These are phyloP conservation scores for Pasiphila rectangulata DNA, from an alignment of 2,888 invertebrate genomes.

Conservation along the genomic window DNA sequence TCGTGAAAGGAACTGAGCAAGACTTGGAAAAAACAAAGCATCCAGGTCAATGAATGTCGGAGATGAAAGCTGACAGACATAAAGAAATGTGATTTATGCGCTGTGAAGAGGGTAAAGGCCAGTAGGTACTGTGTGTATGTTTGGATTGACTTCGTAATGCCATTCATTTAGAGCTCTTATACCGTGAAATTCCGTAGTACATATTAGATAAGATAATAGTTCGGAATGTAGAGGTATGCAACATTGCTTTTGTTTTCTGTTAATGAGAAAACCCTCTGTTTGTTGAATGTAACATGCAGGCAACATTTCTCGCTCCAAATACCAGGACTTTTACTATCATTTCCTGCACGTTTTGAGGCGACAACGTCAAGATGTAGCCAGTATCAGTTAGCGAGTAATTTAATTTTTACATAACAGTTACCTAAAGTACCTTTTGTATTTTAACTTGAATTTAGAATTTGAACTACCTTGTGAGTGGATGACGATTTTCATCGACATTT, in stretches of 20 bases:
- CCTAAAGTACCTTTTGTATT: no score
- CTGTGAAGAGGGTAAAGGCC: conserved; percentile 1
- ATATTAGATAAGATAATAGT: neutral
- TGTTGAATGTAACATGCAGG: conserved; percentile 31
- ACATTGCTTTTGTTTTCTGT: conserved; percentile 21
- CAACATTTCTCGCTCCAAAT: conserved; percentile 52
- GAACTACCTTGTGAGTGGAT: no score
- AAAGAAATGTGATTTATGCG: conserved; percentile 39
- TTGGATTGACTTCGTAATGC: no score
- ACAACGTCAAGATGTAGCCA: no score
- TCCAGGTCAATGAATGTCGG: conserved; percentile 53
- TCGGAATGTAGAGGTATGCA: neutral
- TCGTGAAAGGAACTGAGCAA: conserved; percentile 51
- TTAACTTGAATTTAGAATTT: no score
- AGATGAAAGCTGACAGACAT: conserved; percentile 47
- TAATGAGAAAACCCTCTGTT: conserved; percentile 33
- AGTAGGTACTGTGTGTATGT: neutral
- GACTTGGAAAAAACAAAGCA: conserved; percentile 56
- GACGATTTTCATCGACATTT: no score
- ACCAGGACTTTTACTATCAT: conserved; percentile 6
- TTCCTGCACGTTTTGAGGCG: no score
- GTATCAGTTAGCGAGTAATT: no score
- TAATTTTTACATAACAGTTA: no score
- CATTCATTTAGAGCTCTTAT: conserved; percentile 8
- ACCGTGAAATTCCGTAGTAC: conserved; percentile 21